Evolutionary conservation across 2,888 invertebrate genomes (phyloP).

Genomic region (Salpingus planirostris): DNA sequence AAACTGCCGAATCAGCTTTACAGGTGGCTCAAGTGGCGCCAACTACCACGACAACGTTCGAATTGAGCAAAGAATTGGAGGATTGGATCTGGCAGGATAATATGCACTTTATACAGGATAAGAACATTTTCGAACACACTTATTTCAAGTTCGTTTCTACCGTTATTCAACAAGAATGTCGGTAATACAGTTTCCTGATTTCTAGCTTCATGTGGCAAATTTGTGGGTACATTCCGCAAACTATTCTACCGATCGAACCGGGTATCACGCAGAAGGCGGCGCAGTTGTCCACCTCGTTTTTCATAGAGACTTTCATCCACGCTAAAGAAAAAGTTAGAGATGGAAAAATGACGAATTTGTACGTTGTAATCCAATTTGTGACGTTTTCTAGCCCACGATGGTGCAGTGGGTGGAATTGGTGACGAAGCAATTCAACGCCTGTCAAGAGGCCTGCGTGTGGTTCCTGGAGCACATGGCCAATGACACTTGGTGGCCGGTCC

Average conservation of each 20-base stretch:
- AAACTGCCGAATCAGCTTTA: slow-evolving; percentile 22
- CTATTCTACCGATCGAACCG: slow-evolving; percentile 65
- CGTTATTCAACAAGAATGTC: too few relatives aligned
- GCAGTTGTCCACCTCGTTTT: slow-evolving; percentile 85
- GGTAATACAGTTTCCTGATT: too few relatives aligned
- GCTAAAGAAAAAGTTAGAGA: slow-evolving; percentile 81
- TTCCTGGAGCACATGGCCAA: slow-evolving; percentile 88
- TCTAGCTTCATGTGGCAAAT: slow-evolving; percentile 93
- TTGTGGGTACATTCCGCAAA: slow-evolving; percentile 88
- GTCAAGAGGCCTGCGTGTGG: slow-evolving; percentile 84
- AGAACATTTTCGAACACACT: slow-evolving; percentile 92
- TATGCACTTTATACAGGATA: slow-evolving; percentile 89
- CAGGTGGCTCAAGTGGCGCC: slow-evolving; percentile 8
- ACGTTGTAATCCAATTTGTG: too few relatives aligned
- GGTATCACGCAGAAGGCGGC: slow-evolving; percentile 81
- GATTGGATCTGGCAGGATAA: slow-evolving; percentile 98
- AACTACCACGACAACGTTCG: slow-evolving; percentile 37
- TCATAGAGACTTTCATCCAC: slow-evolving; percentile 93
- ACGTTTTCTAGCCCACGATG: slow-evolving; percentile 83
- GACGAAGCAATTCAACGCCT: slow-evolving; percentile 90
- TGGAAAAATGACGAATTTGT: not conserved
- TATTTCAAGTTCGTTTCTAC: slow-evolving; percentile 75
- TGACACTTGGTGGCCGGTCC: slow-evolving; percentile 93
- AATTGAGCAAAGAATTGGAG: slow-evolving; percentile 70
- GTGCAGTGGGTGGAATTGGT: slow-evolving; percentile 93